A percentile compares a stretch with the other conserved stretches of the same genome.
phyloP scores from a whole-genome alignment of 2,113 vertebrate species.

The Argyrosomus japonicus region DNA sequence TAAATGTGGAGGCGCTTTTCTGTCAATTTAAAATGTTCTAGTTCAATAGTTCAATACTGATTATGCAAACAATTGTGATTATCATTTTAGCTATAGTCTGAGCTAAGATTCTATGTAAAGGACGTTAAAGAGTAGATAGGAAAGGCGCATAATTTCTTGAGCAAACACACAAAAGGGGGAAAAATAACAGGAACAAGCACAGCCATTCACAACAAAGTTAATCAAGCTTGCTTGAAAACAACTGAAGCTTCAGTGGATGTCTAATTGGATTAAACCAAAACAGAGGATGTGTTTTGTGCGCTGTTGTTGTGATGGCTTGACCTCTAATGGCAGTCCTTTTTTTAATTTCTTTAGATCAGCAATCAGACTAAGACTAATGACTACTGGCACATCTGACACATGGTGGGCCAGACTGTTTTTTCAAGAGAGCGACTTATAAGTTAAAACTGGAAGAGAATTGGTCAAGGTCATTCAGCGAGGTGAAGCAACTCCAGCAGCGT shows the following conservation, averaged over 20 bases:
- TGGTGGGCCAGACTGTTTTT: slow-evolving; percentile 64
- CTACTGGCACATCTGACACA: slow-evolving; percentile 75
- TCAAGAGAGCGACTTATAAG: slow-evolving; percentile 69
- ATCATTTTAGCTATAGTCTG: slow-evolving; percentile 14
- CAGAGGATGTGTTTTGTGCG: slow-evolving; percentile 73
- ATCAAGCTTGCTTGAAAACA: slow-evolving; percentile 81
- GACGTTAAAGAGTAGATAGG: slow-evolving; percentile 27
- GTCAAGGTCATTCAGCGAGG: slow-evolving; percentile 73
- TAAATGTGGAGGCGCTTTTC: neutral
- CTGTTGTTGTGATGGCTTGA: slow-evolving; percentile 77
- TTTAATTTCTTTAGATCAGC: slow-evolving; percentile 74
- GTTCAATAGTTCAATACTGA: neutral
- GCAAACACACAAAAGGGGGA: slow-evolving; percentile 60
- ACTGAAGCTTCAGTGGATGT: slow-evolving; percentile 78
- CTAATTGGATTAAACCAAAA: slow-evolving; percentile 84
- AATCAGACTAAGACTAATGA: slow-evolving; percentile 79
- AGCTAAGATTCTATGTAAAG: slow-evolving; percentile 24
- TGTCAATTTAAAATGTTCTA: neutral
- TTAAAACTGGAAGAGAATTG: slow-evolving; percentile 70
- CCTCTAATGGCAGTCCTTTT: slow-evolving; percentile 73
- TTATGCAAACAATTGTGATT: slow-evolving; percentile 15
- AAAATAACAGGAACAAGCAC: slow-evolving; percentile 63
- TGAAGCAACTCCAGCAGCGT: slow-evolving; percentile 66
- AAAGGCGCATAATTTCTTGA: slow-evolving; percentile 53
- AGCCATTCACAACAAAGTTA: slow-evolving; percentile 78